Base-by-base conservation (phyloP, 1,140 invertebrate genomes). In the Myzus persicae region DNA sequence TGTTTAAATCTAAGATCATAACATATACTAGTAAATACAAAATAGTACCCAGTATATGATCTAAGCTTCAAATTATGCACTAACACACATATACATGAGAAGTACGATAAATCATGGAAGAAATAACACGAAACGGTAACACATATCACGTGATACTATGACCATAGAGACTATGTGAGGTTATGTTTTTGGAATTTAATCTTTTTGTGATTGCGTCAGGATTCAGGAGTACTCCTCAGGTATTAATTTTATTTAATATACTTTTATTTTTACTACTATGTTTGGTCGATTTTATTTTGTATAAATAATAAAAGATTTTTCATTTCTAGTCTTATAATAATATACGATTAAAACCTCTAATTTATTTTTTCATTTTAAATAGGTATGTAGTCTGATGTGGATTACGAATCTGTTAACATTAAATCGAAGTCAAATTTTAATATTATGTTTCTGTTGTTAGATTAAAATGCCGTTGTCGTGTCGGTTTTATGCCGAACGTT, bases 401-500 rank as follows among this genome's bases (percentile, higher is more conserved):
- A 76, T 51, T 88, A 51, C 9, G 51, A 38, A 36, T 76, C 1
- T 76, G 14, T n/a, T 76, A 18, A 76, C 59, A 38, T 8, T 24
- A 36, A 87, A 44, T 46, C n/a, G 14, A 44, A 85, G 26, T 22
- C n/a, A 54, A 36, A 48, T 87, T 89, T 36, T 51, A 24, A 24
- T 54, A 40, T 18, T 38, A 31, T 7, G 44, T 44, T 76, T 76
- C 67, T 67, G 24, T 59, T 44, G 36, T 51, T 48, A 93, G 81
- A 26, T 85, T 31, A 94, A 94, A 84, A 99, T 99, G 98, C 98
- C 98, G 94, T 96, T 99, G 36, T 97, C 98, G 85, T 99, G 99
- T 97, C 96, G 99, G 95, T 99, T 99, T 97, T 99, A 99, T 95
- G 97, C 98, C 94, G 98, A 99, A 95, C 98, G 98, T 95, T 99